These are phyloP conservation scores for Carassius gibelio DNA, from an alignment of 2,113 vertebrate species.

Conservation along the genomic window DNA sequence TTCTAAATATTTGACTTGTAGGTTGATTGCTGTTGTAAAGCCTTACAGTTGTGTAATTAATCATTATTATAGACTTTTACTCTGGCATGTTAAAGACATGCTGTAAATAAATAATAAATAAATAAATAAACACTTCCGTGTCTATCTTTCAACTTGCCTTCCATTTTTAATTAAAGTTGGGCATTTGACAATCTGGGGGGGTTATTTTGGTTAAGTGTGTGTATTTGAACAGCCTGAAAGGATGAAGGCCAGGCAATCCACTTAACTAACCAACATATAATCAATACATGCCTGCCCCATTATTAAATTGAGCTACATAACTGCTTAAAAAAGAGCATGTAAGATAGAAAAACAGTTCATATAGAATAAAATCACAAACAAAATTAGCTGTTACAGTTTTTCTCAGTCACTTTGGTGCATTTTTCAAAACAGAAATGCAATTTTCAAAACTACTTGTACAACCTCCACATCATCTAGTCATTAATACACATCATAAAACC, in stretches of 20 bases:
- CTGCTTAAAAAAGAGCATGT: neutral
- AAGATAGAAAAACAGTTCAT: neutral
- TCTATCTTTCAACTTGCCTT: neutral
- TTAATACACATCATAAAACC: no score
- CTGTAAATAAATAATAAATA: slow-evolving; percentile 19
- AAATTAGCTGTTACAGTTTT: neutral
- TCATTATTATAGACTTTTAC: slow-evolving; percentile 43
- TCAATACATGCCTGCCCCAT: neutral
- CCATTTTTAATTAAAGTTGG: slow-evolving; percentile 1
- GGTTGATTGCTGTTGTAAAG: slow-evolving; percentile 38
- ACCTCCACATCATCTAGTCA: no score
- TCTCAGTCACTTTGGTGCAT: no score
- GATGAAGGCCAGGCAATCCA: neutral
- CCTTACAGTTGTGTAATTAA: slow-evolving; percentile 38
- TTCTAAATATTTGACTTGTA: slow-evolving; percentile 41
- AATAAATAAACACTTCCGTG: neutral
- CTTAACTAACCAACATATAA: slow-evolving; percentile 8
- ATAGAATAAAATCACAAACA: neutral
- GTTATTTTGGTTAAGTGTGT: neutral
- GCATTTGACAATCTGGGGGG: neutral
- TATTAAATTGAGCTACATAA: neutral
- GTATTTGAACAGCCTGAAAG: neutral
- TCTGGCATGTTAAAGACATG: slow-evolving; percentile 47
- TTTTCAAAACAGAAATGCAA: no score
- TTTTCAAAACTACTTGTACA: no score